Base-by-base conservation (phyloP, 2,888 invertebrate genomes). In the Tryphoninae sp. region DNA sequence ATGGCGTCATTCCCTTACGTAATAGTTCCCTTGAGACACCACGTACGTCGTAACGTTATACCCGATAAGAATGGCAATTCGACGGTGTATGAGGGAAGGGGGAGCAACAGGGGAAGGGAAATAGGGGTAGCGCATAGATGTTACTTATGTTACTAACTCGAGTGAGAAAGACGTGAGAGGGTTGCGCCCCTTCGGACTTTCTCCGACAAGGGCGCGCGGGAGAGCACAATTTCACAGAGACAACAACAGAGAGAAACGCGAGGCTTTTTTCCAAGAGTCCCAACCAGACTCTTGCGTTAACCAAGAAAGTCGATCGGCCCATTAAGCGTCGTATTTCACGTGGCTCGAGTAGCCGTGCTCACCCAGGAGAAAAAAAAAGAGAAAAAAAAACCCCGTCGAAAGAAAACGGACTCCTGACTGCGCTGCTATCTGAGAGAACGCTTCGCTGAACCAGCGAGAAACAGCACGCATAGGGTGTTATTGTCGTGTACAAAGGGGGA, bases 281-380 rank as follows among this genome's bases (percentile, higher is more conserved):
- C 59, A 67, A 68, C 59, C n/a, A 55, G 61, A 59, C 53, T 64
- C 33, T 33, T 33, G 74, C 78, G 72, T 68, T 67, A 79, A 62
- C 76, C 73, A 58, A 80, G 75, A 85, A 86, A 86, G 84, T 84
- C 84, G 80, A 87, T 86, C 85, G 85, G 68, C 86, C 87, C 87
- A 88, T 88, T 88, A 86, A 87, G 87, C 86, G 84, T 88, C 87
- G 85, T 83, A 84, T 88, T 88, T 87, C 87, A 87, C 67, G 64
- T 68, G 73, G 64, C 64, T 74, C 69, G 49, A 61, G 64, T 76
- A 33, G 33, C 33, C 33, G 6, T 77, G 59, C 77, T 62, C 77
- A 51, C 22, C 67, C 23, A 53, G 73, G 65, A 45, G 58, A 33
- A 33, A 33, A 33, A 33, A 33, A 6, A 4, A 33, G 26, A 1